Conservation (phyloP, 2,797 vertebrate species). For the Acrocephalus scirpaceus region DNA sequence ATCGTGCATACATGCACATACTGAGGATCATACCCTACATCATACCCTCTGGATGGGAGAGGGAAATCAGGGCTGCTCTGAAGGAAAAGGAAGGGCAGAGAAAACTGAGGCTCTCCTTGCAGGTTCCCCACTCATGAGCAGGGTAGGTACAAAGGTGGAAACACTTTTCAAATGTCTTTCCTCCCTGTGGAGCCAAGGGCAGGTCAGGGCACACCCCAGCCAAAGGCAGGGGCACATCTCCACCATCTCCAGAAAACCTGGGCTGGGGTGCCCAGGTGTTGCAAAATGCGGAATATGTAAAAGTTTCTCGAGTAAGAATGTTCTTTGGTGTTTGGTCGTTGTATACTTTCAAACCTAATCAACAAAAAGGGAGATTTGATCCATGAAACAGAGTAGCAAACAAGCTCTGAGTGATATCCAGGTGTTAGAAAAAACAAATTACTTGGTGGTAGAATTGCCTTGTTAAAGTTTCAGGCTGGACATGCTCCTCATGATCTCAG, state of each 20-base stretch:
- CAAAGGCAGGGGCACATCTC: neutral
- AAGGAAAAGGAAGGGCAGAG: neutral
- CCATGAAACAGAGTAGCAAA: neutral
- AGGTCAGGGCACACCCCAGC: neutral
- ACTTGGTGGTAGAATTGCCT: neutral
- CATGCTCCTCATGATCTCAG: neutral
- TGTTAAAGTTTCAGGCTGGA: neutral
- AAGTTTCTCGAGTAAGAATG: neutral
- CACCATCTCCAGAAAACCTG: neutral
- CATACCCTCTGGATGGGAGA: neutral
- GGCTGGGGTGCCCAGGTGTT: neutral
- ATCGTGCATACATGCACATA: too few species aligned
- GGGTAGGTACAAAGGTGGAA: neutral
- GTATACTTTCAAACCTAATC: neutral
- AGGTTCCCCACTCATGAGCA: neutral
- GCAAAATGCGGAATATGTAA: neutral
- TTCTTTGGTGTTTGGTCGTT: neutral
- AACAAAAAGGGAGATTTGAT: neutral
- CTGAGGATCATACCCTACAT: neutral
- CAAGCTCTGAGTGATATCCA: neutral
- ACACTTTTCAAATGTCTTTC: neutral
- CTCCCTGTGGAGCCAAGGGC: neutral
- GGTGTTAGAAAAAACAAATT: neutral
- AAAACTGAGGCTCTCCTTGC: neutral
- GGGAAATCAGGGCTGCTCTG: neutral